Evolutionary conservation across 2,113 vertebrate species (phyloP), one percentile per base, ranked within the genome.

Genomic region (Lontra canadensis): DNA sequence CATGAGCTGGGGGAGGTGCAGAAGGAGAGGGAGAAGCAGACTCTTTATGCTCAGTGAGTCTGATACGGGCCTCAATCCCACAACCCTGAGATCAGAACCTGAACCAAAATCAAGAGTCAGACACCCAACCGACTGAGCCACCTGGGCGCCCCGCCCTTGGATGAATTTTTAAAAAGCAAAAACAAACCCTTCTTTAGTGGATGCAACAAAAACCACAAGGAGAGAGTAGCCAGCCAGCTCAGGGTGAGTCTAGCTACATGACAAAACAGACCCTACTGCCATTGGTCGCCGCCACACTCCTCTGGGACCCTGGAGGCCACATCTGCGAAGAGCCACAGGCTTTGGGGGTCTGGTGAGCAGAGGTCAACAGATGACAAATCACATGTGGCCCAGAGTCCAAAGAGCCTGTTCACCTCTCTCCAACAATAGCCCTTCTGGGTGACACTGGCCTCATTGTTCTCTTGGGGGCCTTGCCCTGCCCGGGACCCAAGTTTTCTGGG

Each of bases 101-200:
- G 65, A 69, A 34, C 65, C 65, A 69, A 69, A 69, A 69, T 69
- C 65, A 69, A 69, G 65, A n/a, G 65, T 69, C 65, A n/a, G 31
- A 20, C 7, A 17, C 17, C 65, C 65, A 69, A 69, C 34, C 7
- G 17, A 69, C 15, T 69, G 34, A 69, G 65, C 34, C 65, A 69
- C 34, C 65, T 17, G 17, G 15, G 65, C 3, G 3, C 34, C 65
- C 15, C 1, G 3, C 65, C 63, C 57, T 88, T 95, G 57, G 86
- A 73, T 47, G 39, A 87, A 87, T 79, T 87, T 63, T 69, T 52
- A 73, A 90, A 95, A 59, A 52, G 73, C n/a, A 61, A 82, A 94
- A 95, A 76, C 31, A 80, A 83, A 90, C 6, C 4, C 0, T 79
- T 76, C 52, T 90, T 87, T 42, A 59, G 34, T 57, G 29, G 6